Evolutionary conservation across 2,113 vertebrate species (phyloP).

Genomic region (Odontesthes bonariensis): DNA sequence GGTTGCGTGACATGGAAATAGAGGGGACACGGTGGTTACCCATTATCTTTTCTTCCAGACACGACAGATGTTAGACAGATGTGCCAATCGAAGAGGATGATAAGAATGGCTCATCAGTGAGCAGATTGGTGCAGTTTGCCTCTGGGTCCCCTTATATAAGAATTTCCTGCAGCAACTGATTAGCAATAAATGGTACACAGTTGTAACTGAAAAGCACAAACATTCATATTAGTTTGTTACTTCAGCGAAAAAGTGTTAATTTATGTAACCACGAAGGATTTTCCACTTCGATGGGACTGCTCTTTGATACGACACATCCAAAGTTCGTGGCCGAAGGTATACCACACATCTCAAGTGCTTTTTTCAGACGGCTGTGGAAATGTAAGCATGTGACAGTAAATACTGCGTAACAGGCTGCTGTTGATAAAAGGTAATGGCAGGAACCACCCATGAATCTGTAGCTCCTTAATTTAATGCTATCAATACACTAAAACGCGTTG

Average conservation of each 20-base stretch:
- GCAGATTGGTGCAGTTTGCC: neutral
- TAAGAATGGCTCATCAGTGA: conserved; percentile 6
- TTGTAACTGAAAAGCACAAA: neutral
- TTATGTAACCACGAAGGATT: neutral
- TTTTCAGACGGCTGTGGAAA: neutral
- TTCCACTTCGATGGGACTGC: neutral
- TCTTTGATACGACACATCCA: neutral
- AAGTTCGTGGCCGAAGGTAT: conserved; percentile 1
- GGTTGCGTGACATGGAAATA: neutral
- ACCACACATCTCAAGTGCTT: neutral
- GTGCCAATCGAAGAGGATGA: conserved; percentile 8
- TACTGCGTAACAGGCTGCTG: conserved; percentile 12
- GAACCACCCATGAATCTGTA: conserved; percentile 20
- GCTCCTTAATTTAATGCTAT: neutral
- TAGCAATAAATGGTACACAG: conserved; percentile 4
- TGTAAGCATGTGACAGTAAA: conserved; percentile 7
- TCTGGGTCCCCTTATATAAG: neutral
- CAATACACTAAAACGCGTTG: too few relatives aligned
- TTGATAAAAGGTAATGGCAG: neutral
- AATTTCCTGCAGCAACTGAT: conserved; percentile 8
- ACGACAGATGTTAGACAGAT: neutral
- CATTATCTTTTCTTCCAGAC: neutral
- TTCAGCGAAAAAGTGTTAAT: conserved; percentile 1
- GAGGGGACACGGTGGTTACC: neutral
- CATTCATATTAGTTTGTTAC: neutral